Percentiles rank a stretch among this genome's conserved stretches.
phyloP scores from a whole-genome alignment of 2,888 invertebrate genomes.

The Drosophila cognata region DNA sequence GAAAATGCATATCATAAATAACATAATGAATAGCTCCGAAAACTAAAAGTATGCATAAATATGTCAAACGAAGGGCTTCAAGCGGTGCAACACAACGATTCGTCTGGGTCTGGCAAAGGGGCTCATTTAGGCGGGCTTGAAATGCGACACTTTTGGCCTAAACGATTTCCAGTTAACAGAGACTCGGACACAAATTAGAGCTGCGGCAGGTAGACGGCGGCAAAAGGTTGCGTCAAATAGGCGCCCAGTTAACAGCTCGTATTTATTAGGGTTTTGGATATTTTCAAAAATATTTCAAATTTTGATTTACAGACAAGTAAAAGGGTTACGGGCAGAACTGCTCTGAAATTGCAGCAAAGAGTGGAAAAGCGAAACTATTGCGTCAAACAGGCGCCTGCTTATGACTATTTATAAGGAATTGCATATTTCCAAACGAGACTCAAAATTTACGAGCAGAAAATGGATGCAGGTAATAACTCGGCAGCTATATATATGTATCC shows the following conservation, averaged over 20 bases:
- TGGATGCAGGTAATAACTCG: background rate
- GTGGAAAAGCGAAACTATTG: background rate
- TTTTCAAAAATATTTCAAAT: conserved; percentile 17
- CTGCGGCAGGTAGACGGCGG: conserved; percentile 57
- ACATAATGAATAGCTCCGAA: conserved; percentile 30
- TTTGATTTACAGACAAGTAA: conserved; percentile 44
- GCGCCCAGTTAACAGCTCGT: conserved; percentile 33
- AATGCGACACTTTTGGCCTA: conserved; percentile 70
- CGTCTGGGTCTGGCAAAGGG: conserved; percentile 11
- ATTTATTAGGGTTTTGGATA: conserved; percentile 47
- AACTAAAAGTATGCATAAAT: conserved; percentile 71
- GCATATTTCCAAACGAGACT: conserved; percentile 5
- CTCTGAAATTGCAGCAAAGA: background rate
- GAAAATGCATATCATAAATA: conserved; percentile 61
- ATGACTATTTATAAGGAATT: background rate
- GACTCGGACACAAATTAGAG: conserved; percentile 59
- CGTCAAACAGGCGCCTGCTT: background rate
- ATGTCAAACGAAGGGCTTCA: conserved; percentile 61
- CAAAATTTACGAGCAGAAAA: background rate
- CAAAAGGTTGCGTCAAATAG: conserved; percentile 52
- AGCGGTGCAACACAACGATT: conserved; percentile 39
- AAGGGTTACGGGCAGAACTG: conserved; percentile 10
- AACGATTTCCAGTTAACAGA: conserved; percentile 65
- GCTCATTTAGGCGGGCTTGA: conserved; percentile 44
- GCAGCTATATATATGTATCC: background rate